Evolutionary conservation across 2,888 invertebrate species (phyloP).

Genomic region (Alentia gelatinosa): DNA sequence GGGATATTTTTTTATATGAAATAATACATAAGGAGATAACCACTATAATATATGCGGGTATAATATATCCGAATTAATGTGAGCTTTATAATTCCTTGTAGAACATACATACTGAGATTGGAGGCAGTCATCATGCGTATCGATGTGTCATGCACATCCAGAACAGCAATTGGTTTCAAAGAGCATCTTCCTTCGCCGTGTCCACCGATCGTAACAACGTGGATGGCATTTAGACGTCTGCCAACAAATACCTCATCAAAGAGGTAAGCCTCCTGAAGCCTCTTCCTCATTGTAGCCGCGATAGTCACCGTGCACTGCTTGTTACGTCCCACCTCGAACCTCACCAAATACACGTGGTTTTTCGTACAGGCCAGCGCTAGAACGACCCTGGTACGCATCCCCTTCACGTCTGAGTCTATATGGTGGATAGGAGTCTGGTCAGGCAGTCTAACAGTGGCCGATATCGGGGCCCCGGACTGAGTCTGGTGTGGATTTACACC

Average conservation of each 20-base stretch:
- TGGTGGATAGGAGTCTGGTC: constrained; percentile 29
- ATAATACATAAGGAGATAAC: too few species aligned
- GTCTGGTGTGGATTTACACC: constrained; percentile 25
- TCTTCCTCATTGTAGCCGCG: not conserved
- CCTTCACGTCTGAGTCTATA: constrained; percentile 5
- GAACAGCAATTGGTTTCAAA: not conserved
- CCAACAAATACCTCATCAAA: constrained; percentile 15
- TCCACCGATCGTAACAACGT: not conserved
- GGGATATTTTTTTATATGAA: too few species aligned
- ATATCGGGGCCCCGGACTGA: not conserved
- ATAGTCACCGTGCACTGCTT: constrained; percentile 12
- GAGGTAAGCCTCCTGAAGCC: not conserved
- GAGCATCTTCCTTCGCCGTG: not conserved
- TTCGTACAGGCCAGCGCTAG: not conserved
- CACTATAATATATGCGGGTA: too few species aligned
- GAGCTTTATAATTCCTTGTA: too few species aligned
- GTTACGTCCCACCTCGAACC: constrained; percentile 37
- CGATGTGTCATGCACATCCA: not conserved
- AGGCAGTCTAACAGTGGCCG: not conserved
- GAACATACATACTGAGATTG: not conserved
- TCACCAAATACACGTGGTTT: not conserved
- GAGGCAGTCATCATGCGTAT: not conserved
- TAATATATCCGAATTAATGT: too few species aligned
- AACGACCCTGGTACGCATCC: not conserved
- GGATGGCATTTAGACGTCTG: not conserved